phyloP scores from a whole-genome alignment of 2,797 vertebrate species.

The Neopelma chrysocephalum region DNA sequence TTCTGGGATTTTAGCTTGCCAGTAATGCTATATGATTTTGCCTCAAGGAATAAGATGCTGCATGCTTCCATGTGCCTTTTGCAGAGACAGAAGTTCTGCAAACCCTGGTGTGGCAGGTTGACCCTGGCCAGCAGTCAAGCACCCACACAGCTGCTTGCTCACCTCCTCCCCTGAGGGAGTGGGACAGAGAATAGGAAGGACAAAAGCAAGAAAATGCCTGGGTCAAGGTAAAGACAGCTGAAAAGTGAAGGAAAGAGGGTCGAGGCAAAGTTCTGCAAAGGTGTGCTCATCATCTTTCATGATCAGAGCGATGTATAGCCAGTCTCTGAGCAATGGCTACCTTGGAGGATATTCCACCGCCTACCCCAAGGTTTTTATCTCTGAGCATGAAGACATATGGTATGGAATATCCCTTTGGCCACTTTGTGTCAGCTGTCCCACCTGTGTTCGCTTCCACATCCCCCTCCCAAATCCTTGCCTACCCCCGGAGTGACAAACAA shows the following conservation, averaged over 20 bases:
- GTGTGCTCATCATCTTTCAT: rapidly evolving
- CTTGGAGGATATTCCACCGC: not conserved
- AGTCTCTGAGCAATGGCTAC: not conserved
- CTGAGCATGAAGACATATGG: no score
- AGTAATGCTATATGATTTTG: not conserved
- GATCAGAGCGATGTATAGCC: rapidly evolving
- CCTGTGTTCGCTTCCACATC: not conserved
- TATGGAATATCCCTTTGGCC: not conserved
- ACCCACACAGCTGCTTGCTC: not conserved
- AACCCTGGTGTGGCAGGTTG: not conserved
- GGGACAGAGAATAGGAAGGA: not conserved
- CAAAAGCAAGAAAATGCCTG: not conserved
- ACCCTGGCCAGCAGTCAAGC: not conserved
- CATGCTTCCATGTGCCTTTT: not conserved
- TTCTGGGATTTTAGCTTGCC: not conserved
- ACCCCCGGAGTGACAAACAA: not conserved
- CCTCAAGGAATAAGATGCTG: not conserved
- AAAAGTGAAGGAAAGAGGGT: not conserved
- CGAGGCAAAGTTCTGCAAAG: not conserved
- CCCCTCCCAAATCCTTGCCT: not conserved
- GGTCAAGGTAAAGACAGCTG: not conserved
- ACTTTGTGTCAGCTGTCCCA: not conserved
- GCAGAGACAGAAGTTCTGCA: not conserved
- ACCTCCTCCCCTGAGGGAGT: not conserved
- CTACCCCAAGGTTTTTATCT: not conserved